Evolutionary conservation across 2,888 invertebrate species (phyloP).

Genomic region (Phragmatobia fuliginosa): DNA sequence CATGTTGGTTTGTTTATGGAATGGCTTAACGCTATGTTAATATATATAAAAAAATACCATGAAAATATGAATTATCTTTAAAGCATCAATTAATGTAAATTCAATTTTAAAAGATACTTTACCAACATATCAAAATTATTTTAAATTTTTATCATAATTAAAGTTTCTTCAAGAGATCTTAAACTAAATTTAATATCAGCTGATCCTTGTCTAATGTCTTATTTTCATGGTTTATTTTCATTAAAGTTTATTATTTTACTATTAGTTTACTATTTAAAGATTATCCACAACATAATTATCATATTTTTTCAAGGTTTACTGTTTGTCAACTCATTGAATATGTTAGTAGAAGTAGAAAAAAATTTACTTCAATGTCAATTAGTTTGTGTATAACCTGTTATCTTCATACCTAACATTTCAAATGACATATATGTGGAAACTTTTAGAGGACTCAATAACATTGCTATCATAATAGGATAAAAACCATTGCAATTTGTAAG

Average conservation of each 20-base stretch:
- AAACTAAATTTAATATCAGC: neutral
- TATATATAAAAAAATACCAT: slow-evolving; percentile 21
- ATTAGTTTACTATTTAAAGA: too few relatives aligned
- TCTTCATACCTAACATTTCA: slow-evolving; percentile 17
- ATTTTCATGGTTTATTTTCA: slow-evolving; percentile 33
- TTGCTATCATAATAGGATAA: neutral
- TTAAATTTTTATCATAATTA: neutral
- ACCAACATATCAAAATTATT: neutral
- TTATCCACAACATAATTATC: slow-evolving; percentile 1
- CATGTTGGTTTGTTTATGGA: slow-evolving; percentile 54
- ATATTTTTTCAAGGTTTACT: neutral
- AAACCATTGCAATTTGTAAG: neutral
- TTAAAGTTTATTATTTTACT: too few relatives aligned
- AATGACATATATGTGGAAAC: slow-evolving; percentile 13
- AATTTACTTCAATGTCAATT: neutral
- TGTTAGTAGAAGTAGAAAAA: neutral
- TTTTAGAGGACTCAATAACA: neutral
- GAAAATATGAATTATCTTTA: slow-evolving; percentile 22
- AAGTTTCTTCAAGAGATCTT: neutral
- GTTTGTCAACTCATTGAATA: neutral
- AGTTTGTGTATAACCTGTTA: slow-evolving; percentile 13
- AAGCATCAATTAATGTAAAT: neutral
- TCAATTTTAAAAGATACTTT: neutral
- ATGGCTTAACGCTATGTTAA: slow-evolving; percentile 54
- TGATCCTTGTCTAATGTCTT: neutral